Conservation (phyloP, 23 tunicate genomes). For the Styela clava region DNA sequence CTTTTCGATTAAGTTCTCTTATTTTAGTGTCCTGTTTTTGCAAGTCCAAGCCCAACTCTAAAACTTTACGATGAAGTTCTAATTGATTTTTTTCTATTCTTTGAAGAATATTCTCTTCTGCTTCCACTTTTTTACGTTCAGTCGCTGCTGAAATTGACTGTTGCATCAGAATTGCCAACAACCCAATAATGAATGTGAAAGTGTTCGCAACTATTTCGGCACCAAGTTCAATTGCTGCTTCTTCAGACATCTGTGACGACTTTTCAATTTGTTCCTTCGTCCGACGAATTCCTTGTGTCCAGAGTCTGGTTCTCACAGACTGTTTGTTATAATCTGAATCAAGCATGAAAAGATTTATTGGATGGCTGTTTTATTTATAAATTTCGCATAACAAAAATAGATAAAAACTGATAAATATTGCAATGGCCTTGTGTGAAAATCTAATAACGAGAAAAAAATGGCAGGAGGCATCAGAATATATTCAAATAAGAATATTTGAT, state of each 20-base stretch:
- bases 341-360: no score
- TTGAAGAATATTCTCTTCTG: constrained; percentile 30
- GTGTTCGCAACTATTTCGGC: constrained; percentile 89
- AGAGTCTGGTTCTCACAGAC: constrained; percentile 74
- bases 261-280: constrained; percentile 83
- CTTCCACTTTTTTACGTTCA: constrained; percentile 59
- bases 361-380: background rate
- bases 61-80: constrained; percentile 45
- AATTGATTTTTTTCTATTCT: constrained; percentile 30
- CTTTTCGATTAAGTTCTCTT: constrained; percentile 58
- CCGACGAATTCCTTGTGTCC: constrained; percentile 74
- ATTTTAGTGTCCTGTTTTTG: constrained; percentile 47
- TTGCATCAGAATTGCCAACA: constrained; percentile 78
- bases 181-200: constrained; percentile 56
- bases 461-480: no score
- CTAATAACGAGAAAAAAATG: no score
- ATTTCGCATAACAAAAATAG: background rate
- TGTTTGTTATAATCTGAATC: constrained; percentile 74
- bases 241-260: constrained; percentile 73
- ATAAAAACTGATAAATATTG: background rate
- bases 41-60: constrained; percentile 61
- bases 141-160: constrained; percentile 62
- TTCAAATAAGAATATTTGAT: no score
- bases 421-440: no score
- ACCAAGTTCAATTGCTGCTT: constrained; percentile 89